Percentiles rank a stretch among this genome's conserved stretches.
Conservation (phyloP, 2,888 invertebrate species). For the Thymelicus acteon region DNA sequence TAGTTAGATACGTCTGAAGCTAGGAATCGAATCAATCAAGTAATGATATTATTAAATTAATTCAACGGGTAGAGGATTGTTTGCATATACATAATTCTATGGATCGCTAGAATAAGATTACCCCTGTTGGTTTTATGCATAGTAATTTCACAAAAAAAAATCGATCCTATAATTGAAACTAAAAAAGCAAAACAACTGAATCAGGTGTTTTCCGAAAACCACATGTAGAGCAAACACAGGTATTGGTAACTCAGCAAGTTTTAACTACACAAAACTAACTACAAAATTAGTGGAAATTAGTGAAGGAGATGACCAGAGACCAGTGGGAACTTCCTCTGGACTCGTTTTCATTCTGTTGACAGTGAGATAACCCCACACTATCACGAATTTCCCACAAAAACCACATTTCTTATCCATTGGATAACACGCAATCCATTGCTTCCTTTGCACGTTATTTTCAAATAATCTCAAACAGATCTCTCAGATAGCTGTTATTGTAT, state of each 20-base stretch:
- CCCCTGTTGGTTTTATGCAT: too few relatives aligned
- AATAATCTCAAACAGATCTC: background rate
- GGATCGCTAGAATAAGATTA: too few relatives aligned
- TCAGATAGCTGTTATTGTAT: conserved; percentile 19
- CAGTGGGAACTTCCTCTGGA: conserved; percentile 53
- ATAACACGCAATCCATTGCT: conserved; percentile 8
- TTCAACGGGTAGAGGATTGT: too few relatives aligned
- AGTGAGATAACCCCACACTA: conserved; percentile 50
- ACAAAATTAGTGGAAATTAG: conserved; percentile 62
- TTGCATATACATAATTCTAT: too few relatives aligned
- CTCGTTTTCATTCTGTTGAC: conserved; percentile 64
- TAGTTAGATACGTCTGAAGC: too few relatives aligned
- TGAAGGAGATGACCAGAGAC: conserved; percentile 62
- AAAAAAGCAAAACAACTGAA: background rate
- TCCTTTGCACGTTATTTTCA: background rate
- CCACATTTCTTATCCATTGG: background rate
- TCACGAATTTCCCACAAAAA: conserved; percentile 13
- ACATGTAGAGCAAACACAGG: background rate
- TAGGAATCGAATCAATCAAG: too few relatives aligned
- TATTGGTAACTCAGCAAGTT: background rate
- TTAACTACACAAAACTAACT: background rate
- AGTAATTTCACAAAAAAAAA: too few relatives aligned
- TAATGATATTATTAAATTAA: too few relatives aligned
- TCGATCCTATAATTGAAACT: background rate
- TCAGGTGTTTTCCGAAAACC: background rate